phyloP scores from a whole-genome alignment of 2,113 vertebrate genomes.

The Tachysurus vachellii region DNA sequence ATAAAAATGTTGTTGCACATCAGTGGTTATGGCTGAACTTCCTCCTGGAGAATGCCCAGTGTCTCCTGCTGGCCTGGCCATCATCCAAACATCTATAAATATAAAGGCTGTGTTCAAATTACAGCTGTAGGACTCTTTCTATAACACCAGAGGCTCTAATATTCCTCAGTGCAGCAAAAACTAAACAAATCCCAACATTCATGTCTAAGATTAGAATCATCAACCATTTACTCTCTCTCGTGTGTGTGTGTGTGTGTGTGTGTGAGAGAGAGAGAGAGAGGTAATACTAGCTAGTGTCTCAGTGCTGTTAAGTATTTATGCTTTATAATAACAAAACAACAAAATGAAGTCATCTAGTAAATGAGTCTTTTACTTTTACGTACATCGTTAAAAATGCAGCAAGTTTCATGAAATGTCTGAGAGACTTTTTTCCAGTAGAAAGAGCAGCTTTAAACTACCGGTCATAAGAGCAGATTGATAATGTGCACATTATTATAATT shows the following conservation, averaged over 20 bases:
- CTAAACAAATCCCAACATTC: neutral
- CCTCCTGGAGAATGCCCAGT: neutral
- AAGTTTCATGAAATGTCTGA: neutral
- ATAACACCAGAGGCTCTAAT: neutral
- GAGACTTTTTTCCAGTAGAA: slow-evolving; percentile 1
- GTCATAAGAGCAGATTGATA: slow-evolving; percentile 62
- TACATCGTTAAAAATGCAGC: neutral
- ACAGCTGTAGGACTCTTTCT: neutral
- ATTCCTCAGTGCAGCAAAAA: neutral
- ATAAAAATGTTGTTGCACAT: neutral
- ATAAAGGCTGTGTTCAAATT: neutral
- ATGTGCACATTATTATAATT: slow-evolving; percentile 67
- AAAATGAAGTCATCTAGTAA: neutral
- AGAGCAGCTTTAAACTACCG: slow-evolving; percentile 6
- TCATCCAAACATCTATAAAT: neutral
- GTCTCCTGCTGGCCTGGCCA: neutral
- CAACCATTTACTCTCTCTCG: neutral
- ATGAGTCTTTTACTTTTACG: slow-evolving; percentile 6
- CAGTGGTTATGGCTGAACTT: neutral
- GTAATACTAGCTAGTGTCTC: neutral
- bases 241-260: neutral
- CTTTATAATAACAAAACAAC: neutral
- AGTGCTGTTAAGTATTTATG: neutral
- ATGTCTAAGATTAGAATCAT: neutral
- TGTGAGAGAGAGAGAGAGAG: neutral